Evolutionary conservation across 2,888 invertebrate species (phyloP).

Genomic region (Alitta virens): DNA sequence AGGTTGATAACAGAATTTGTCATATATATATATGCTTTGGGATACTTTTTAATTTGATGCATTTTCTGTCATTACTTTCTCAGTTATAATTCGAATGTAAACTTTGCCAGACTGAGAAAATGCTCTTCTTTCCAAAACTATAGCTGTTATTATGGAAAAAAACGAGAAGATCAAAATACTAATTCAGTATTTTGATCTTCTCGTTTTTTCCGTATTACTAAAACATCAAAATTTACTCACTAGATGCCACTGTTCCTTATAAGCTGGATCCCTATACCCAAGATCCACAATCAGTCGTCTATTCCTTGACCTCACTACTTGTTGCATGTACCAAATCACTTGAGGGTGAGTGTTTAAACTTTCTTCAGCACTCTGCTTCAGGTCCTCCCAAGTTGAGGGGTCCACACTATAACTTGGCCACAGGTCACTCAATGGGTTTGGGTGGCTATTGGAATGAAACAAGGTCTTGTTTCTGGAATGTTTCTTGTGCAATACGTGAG

Average conservation of each 20-base stretch:
- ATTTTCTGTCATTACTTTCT: too few relatives aligned
- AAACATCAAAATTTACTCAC: constrained; percentile 30
- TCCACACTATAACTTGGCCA: too few relatives aligned
- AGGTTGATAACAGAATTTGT: constrained; percentile 5
- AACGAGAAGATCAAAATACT: neutral
- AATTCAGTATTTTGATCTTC: neutral
- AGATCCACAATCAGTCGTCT: neutral
- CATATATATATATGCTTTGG: neutral
- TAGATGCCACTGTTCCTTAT: constrained; percentile 52
- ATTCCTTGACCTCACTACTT: constrained; percentile 28
- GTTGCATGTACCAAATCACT: constrained; percentile 41
- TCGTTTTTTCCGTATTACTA: constrained; percentile 1
- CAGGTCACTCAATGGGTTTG: too few relatives aligned
- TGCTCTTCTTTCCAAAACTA: too few relatives aligned
- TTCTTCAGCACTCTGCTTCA: neutral
- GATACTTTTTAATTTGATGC: neutral
- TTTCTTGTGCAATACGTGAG: neutral
- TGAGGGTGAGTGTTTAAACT: constrained; percentile 31
- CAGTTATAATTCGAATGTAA: too few relatives aligned
- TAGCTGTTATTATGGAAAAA: neutral
- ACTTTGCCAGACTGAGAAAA: too few relatives aligned
- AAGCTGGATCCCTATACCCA: constrained; percentile 40
- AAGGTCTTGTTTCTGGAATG: neutral
- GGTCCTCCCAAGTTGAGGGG: constrained; percentile 21
- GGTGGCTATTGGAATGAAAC: neutral